Percentiles rank a stretch among this genome's conserved stretches.
Evolutionary conservation across 1,140 invertebrate species (phyloP).

Genomic region (Probaryconus sp.): DNA sequence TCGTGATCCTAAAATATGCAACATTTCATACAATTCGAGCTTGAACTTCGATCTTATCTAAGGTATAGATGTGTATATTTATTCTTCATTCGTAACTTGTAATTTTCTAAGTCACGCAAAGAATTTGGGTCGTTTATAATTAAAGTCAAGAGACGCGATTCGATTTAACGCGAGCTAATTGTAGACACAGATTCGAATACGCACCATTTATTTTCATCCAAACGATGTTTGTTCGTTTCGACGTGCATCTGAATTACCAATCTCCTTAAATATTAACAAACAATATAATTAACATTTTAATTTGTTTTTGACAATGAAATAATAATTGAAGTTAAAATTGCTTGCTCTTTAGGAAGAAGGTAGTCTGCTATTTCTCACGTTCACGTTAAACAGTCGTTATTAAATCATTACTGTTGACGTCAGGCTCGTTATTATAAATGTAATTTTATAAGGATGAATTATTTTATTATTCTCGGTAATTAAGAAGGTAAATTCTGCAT

Average conservation of each 20-base stretch:
- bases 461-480: background rate
- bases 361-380: no score
- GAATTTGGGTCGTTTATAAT: slow-evolving; percentile 5
- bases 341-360: no score
- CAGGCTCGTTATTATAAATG: no score
- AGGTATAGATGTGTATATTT: background rate
- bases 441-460: background rate
- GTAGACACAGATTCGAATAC: background rate
- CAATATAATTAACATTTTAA: no score
- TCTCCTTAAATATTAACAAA: no score
- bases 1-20: no score
- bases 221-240: background rate
- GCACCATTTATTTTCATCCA: background rate
- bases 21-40: background rate
- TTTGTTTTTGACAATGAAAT: no score
- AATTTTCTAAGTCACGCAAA: slow-evolving; percentile 6
- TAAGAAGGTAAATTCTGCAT: background rate
- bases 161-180: background rate
- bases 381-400: no score
- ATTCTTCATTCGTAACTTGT: slow-evolving; percentile 1
- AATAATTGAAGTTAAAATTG: no score
- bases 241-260: no score
- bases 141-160: background rate
- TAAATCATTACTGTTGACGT: no score
- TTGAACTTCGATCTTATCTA: background rate